Base-by-base conservation (phyloP, 2,888 invertebrate genomes). In the Parnassius smintheus region DNA sequence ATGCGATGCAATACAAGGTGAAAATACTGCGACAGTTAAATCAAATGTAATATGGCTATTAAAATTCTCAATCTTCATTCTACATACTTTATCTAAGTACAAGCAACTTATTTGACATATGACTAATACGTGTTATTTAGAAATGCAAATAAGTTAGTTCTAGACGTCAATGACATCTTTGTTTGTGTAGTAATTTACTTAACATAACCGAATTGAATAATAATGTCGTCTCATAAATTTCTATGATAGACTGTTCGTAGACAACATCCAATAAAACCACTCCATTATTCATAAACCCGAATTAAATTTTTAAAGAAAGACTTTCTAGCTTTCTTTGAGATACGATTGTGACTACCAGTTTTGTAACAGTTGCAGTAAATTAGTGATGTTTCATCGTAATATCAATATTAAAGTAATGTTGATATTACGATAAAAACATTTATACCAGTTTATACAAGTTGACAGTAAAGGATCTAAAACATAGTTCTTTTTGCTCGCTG, bases 221-320 rank as follows among this genome's bases (percentile, higher is more conserved):
- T 50, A 44, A 55, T 45, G 45, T 51, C 35, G 22, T n/a, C 10
- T 52, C 18, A 57, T 41, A 53, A 44, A 58, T 56, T 50, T 58
- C 12, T 22, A 59, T 41, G 25, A 42, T 10, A 50, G 53, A 49
- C 53, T 50, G 55, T n/a, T n/a, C 13, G 45, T 48, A 55, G 55
- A 63, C 59, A 55, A 41, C n/a, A 35, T 45, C 9, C n/a, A 52
- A 55, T 46, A 63, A 59, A 25, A 22, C 59, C 45, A 63, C 56
- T 59, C 12, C 41, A 59, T 59, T 58, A 59, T 59, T 59, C 63
- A 59, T 59, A 46, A 50, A 50, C 8, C 18, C 0, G 35, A 56
- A 61, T 56, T 56, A 56, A 58, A 63, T 55, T 59, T 45, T 51
- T n/a, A n/a, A n/a, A n/a, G 55, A 51, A 55, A 22, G 22, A 62